These are phyloP conservation scores for Camelus bactrianus DNA, from an alignment of 2,113 vertebrate species.

Conservation along the genomic window DNA sequence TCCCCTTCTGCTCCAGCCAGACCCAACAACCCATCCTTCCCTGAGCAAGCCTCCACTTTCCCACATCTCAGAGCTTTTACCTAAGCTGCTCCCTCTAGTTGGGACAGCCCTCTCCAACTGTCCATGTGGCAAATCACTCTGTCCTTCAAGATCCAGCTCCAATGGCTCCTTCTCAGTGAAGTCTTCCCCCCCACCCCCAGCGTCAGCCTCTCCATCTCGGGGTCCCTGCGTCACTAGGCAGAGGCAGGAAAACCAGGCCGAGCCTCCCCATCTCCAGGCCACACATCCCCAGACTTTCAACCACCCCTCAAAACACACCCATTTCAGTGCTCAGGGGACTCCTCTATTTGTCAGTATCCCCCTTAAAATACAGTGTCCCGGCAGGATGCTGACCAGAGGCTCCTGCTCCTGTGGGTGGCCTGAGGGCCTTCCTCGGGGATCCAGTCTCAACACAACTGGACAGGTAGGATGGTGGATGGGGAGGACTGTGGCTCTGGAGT, in stretches of 20 bases:
- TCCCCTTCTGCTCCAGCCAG: background rate
- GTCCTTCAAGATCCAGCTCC: background rate
- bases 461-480: background rate
- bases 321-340: no score
- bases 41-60: no score
- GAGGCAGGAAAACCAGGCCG: background rate
- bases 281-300: background rate
- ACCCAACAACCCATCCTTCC: background rate
- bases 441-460: no score
- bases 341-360: background rate
- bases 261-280: no score
- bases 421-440: background rate
- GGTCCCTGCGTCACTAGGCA: rapidly evolving
- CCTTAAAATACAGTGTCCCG: background rate
- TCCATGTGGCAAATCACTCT: background rate
- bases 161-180: background rate
- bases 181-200: no score
- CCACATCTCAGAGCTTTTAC: background rate
- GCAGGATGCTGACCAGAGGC: background rate
- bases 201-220: rapidly evolving
- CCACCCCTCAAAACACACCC: rapidly evolving
- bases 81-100: background rate
- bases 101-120: no score
- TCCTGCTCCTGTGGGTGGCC: background rate
- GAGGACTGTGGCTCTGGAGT: background rate